Conservation (phyloP, 2,113 vertebrate species). For the Haemorhous mexicanus region DNA sequence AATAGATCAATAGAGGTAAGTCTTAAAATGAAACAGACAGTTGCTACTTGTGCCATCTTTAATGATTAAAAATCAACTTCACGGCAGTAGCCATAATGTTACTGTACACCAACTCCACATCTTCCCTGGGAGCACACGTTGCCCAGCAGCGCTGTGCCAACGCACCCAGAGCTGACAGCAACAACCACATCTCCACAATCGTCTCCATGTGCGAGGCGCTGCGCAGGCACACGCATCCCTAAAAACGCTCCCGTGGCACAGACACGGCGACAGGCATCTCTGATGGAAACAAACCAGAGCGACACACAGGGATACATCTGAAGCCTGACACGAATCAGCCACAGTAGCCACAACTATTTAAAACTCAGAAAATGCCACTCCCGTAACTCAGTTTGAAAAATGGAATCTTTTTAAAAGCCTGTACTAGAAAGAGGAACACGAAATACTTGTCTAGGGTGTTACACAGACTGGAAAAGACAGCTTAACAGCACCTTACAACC, state of each 20-base stretch:
- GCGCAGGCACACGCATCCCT: not conserved
- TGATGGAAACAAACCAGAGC: not conserved
- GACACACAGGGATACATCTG: not conserved
- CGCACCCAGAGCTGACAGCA: not conserved
- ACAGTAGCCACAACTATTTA: not conserved
- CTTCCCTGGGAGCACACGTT: not conserved
- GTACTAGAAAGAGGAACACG: not conserved
- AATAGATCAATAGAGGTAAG: not conserved
- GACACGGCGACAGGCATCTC: not conserved
- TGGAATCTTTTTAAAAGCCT: not conserved
- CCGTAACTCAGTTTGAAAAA: not conserved
- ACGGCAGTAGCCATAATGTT: rapidly evolving
- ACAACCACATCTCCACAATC: not conserved
- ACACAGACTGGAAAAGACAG: not conserved
- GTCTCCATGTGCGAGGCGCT: not conserved
- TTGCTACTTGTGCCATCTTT: not conserved
- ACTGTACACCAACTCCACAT: not conserved
- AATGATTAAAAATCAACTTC: not conserved
- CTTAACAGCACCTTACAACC: not conserved
- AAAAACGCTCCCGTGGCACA: not conserved
- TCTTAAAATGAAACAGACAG: not conserved
- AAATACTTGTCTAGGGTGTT: not conserved
- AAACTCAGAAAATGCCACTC: not conserved
- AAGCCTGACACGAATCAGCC: not conserved
- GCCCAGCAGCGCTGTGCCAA: not conserved